phyloP scores from a whole-genome alignment of 2,797 vertebrate genomes.

The Cetoscarus ocellatus region DNA sequence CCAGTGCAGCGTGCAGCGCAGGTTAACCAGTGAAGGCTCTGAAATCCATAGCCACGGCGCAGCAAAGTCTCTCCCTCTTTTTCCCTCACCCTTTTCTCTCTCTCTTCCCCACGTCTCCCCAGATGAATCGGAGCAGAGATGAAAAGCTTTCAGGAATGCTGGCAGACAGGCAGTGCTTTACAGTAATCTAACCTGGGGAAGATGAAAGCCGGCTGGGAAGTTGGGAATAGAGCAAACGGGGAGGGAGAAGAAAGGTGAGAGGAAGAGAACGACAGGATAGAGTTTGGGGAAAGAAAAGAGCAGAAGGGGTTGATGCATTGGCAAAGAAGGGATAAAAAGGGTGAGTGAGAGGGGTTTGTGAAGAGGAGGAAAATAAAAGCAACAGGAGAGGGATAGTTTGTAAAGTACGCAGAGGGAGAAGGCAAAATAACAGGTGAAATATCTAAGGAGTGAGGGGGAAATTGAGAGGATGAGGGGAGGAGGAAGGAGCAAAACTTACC shows the following conservation, averaged over 20 bases:
- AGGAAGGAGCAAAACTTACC: slow-evolving; percentile 8
- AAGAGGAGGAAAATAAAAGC: slow-evolving; percentile 21
- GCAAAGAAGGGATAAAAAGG: slow-evolving; percentile 31
- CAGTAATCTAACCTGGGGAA: slow-evolving; percentile 86
- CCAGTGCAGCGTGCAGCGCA: slow-evolving; percentile 64
- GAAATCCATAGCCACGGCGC: slow-evolving; percentile 65
- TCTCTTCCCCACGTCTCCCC: slow-evolving; percentile 50
- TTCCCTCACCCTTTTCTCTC: slow-evolving; percentile 28
- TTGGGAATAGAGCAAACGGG: slow-evolving; percentile 63
- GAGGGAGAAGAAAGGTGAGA: slow-evolving; percentile 47
- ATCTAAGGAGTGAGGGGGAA: slow-evolving; percentile 17
- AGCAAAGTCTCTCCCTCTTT: slow-evolving; percentile 35
- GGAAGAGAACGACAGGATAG: slow-evolving; percentile 48
- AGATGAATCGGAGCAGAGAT: slow-evolving; percentile 80
- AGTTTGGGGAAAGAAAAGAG: slow-evolving; percentile 56
- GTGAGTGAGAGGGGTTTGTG: slow-evolving; percentile 19
- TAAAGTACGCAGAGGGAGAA: slow-evolving; percentile 28
- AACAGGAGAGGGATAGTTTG: slow-evolving; percentile 46
- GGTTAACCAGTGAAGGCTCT: slow-evolving; percentile 77
- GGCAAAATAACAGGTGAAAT: slow-evolving; percentile 21
- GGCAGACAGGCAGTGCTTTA: slow-evolving; percentile 84
- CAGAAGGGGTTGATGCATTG: slow-evolving; percentile 28
- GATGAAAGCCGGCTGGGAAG: slow-evolving; percentile 81
- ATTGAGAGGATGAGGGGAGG: slow-evolving; percentile 1
- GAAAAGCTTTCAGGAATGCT: slow-evolving; percentile 85